Conservation (phyloP, 2,113 vertebrate genomes). For the Syngnathus scovelli region DNA sequence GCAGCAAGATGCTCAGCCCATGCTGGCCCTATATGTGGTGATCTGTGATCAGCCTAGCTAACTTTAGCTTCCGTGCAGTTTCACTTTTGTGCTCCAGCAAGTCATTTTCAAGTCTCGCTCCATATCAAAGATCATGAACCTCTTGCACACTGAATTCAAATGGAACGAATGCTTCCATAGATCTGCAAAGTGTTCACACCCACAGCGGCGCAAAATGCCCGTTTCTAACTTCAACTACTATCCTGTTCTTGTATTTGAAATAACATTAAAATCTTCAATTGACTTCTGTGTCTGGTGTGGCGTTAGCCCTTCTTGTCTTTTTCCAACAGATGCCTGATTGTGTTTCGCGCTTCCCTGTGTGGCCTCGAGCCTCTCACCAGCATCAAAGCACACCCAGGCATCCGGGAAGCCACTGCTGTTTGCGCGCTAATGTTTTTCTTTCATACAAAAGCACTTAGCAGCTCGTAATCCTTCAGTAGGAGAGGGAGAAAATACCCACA, state of each 20-base stretch:
- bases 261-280: neutral
- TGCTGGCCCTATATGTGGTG: too few species aligned
- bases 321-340: slow-evolving; percentile 77
- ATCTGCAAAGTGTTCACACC: too few species aligned
- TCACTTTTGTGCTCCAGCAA: too few species aligned
- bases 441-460: slow-evolving; percentile 44
- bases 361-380: slow-evolving; percentile 67
- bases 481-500: slow-evolving; percentile 42
- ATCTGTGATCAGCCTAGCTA: too few species aligned
- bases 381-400: slow-evolving; percentile 70
- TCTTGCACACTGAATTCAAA: too few species aligned
- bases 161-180: too few species aligned
- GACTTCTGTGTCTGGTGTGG: slow-evolving; percentile 29
- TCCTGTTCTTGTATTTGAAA: neutral
- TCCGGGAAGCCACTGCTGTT: slow-evolving; percentile 59
- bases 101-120: too few species aligned
- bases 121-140: too few species aligned
- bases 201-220: too few species aligned
- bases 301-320: slow-evolving; percentile 52
- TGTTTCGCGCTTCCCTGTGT: slow-evolving; percentile 68
- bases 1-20: too few species aligned
- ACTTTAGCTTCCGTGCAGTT: too few species aligned
- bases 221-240: too few species aligned
- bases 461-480: slow-evolving; percentile 44
- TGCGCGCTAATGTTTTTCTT: slow-evolving; percentile 41